Base-by-base conservation (phyloP, 2,113 vertebrate species). In the Charadrius vociferus region DNA sequence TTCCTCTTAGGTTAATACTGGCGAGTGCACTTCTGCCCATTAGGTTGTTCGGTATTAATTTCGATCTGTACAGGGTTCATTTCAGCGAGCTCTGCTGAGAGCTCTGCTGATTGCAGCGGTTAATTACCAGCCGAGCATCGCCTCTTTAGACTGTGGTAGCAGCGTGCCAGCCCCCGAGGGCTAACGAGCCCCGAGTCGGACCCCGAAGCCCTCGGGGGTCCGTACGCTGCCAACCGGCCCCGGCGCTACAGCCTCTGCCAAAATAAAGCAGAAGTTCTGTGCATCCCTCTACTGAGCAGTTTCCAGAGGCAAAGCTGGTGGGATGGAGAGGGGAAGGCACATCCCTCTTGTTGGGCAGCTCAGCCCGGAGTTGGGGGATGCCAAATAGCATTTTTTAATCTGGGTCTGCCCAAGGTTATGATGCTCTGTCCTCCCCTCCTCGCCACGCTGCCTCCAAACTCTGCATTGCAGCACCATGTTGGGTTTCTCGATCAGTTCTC, bases 401-500 rank as follows among this genome's bases (percentile, higher is more conserved):
- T 37, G 85, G 85, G 49, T 61, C 62, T 94, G 43, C 83, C 91
- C 96, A 94, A 94, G 93, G 96, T 95, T 88, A 81, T 0, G 27
- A n/a, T 47, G 91, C 86, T 91, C 52, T 65, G 47, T 89, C 86
- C 82, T 92, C 80, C 68, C 39, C 56, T 86, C 86, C 36, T 75
- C 53, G 59, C 82, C 68, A 52, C 5, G 45, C 86, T 80, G 81
- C 88, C 49, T 93, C 83, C 61, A 59, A 92, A 36, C 88, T 75
- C 95, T 96, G 97, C 96, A 97, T 94, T 97, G 96, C 96, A 97
- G 95, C 96, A 95, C 41, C 4, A 32, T 1, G 63, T 93, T 86
- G 92, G 80, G 93, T 75, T 93, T 73, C 94, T 68, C 81, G 9
- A 43, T 63, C 88, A 26, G 65, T 45, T 71, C 87, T 81, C 94